A percentile compares a stretch with the other conserved stretches of the same genome.
These are phyloP conservation scores for Neopipo cinnamomea DNA, from an alignment of 2,113 vertebrate genomes.

Conservation along the genomic window DNA sequence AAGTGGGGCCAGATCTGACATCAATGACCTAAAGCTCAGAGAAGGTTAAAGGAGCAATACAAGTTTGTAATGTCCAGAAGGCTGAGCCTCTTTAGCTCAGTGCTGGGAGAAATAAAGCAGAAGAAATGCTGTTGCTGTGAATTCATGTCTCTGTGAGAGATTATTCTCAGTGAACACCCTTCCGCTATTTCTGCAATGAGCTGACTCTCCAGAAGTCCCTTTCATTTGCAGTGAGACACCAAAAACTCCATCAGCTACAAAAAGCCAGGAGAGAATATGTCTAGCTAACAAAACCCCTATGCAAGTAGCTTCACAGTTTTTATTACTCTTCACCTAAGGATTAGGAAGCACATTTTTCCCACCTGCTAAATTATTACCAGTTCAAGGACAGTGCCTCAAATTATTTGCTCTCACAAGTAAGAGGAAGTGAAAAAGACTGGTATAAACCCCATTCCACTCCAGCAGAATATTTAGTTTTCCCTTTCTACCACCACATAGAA, in stretches of 20 bases:
- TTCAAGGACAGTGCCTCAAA: not conserved
- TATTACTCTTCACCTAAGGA: not conserved
- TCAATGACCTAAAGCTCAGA: not conserved
- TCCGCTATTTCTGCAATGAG: slow-evolving; percentile 36
- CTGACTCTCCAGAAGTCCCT: slow-evolving; percentile 40
- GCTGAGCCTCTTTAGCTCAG: slow-evolving; percentile 12
- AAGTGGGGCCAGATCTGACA: not conserved
- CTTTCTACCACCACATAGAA: not conserved
- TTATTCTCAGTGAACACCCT: not conserved
- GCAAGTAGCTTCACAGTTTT: not conserved
- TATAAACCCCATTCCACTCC: not conserved
- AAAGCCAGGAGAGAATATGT: not conserved
- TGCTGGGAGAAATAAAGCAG: slow-evolving; percentile 35
- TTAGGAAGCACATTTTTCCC: not conserved
- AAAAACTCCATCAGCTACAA: not conserved
- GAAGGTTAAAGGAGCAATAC: not conserved
- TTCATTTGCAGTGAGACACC: not conserved
- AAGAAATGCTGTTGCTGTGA: slow-evolving; percentile 47
- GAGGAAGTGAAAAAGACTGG: not conserved
- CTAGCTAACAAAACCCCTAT: not conserved
- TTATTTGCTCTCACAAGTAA: not conserved
- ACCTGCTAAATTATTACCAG: not conserved
- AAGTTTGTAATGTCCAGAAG: not conserved
- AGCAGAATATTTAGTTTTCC: not conserved
- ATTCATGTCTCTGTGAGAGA: not conserved